A percentile compares a stretch with the other conserved stretches of the same genome.
These are phyloP conservation scores for Toxonevra muliebris DNA, from an alignment of 2,888 invertebrate species.

Conservation along the genomic window DNA sequence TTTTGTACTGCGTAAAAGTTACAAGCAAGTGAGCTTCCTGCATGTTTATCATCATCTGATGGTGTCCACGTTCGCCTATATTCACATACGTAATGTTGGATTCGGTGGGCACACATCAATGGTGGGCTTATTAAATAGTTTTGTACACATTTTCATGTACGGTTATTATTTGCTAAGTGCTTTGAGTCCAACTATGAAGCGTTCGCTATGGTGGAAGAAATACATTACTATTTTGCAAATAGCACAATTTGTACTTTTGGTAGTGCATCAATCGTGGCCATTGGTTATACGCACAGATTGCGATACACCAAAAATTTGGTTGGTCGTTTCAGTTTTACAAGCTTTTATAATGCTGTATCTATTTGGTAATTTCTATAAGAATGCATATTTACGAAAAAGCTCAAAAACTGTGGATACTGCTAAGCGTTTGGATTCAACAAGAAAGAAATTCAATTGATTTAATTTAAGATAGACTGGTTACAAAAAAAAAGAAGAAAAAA, in stretches of 20 bases:
- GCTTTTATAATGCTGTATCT: constrained; percentile 17
- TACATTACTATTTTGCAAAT: constrained; percentile 26
- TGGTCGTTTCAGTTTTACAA: not conserved
- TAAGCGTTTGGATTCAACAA: too few species aligned
- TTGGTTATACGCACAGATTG: constrained; percentile 20
- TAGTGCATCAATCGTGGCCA: constrained; percentile 25
- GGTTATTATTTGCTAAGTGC: constrained; percentile 25
- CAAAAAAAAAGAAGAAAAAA: too few species aligned
- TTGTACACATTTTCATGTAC: constrained; percentile 25
- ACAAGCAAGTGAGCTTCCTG: constrained; percentile 29
- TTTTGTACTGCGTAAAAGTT: constrained; percentile 29
- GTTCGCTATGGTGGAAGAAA: constrained; percentile 17
- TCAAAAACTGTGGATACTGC: too few species aligned
- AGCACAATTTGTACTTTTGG: constrained; percentile 18
- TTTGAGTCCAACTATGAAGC: constrained; percentile 11
- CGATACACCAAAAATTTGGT: constrained; percentile 5
- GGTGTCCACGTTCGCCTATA: constrained; percentile 10
- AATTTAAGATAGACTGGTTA: too few species aligned
- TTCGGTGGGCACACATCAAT: constrained; percentile 20
- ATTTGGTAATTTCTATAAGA: constrained; percentile 25
- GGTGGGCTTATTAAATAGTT: constrained; percentile 22
- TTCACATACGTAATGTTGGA: constrained; percentile 7
- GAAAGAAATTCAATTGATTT: too few species aligned
- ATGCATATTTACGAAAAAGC: constrained; percentile 17
- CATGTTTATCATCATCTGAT: constrained; percentile 32